Conservation (phyloP, 2,888 invertebrate species). For the Mythimna impura region DNA sequence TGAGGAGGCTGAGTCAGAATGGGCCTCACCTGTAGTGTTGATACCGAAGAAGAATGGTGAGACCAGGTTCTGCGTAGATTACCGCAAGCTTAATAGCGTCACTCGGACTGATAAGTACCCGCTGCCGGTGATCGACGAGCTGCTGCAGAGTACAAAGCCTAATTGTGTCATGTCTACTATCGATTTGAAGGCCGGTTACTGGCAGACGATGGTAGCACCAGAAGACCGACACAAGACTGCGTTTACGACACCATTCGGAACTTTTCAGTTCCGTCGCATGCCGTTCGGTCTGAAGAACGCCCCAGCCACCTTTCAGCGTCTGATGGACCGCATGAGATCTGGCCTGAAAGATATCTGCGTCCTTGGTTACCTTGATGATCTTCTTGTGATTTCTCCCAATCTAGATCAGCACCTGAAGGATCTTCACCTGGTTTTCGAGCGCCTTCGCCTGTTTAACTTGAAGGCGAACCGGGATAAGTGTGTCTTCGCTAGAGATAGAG, state of each 20-base stretch:
- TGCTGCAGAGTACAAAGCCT: neutral
- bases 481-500: too few relatives aligned
- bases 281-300: too few relatives aligned
- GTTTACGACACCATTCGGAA: neutral
- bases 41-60: neutral
- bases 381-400: neutral
- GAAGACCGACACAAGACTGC: neutral
- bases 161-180: neutral
- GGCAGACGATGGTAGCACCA: neutral
- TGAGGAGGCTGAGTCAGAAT: too few relatives aligned
- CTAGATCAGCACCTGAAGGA: slow-evolving; percentile 1
- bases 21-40: too few relatives aligned
- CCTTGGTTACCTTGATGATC: too few relatives aligned
- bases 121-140: neutral
- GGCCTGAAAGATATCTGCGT: too few relatives aligned
- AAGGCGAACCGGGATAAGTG: too few relatives aligned
- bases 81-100: neutral
- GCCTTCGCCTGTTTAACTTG: neutral
- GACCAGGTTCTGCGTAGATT: too few relatives aligned
- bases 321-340: too few relatives aligned
- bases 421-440: neutral
- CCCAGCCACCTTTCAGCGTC: too few relatives aligned
- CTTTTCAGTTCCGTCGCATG: too few relatives aligned
- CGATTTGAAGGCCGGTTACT: neutral
- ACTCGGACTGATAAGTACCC: neutral